These are phyloP conservation scores for Nudaria mundana DNA, from an alignment of 2,888 invertebrate genomes.

Conservation along the genomic window DNA sequence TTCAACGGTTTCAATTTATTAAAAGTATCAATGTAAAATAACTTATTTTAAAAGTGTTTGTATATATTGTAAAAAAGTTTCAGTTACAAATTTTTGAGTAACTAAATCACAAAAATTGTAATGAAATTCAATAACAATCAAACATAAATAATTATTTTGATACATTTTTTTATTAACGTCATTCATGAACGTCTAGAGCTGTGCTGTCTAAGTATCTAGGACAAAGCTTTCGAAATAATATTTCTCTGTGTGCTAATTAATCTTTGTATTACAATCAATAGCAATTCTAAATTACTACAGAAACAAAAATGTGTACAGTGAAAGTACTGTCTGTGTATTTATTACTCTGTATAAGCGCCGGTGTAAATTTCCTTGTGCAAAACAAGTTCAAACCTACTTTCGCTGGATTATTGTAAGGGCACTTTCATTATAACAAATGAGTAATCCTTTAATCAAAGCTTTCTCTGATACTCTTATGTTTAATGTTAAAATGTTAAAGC, in stretches of 20 bases:
- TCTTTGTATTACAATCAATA: not conserved
- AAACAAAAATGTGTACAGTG: too few species aligned
- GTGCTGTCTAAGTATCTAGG: not conserved
- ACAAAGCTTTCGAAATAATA: not conserved
- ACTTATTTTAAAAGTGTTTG: too few species aligned
- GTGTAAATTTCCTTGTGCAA: constrained; percentile 37
- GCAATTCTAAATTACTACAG: not conserved
- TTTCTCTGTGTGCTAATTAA: not conserved
- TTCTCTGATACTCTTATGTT: constrained; percentile 15
- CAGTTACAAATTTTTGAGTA: too few species aligned
- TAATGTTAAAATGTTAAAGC: too few species aligned
- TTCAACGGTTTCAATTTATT: too few species aligned
- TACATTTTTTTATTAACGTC: not conserved
- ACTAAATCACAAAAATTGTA: too few species aligned
- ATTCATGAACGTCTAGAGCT: too few species aligned
- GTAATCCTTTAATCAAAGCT: constrained; percentile 27
- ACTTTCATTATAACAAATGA: constrained; percentile 45
- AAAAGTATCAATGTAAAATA: too few species aligned
- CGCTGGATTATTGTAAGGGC: constrained; percentile 43
- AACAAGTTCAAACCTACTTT: constrained; percentile 47
- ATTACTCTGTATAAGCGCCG: constrained; percentile 11
- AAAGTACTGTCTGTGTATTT: constrained; percentile 13
- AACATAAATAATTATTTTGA: too few species aligned
- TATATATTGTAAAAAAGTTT: too few species aligned
- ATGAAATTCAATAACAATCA: too few species aligned